Evolutionary conservation across 2,113 vertebrate species (phyloP).

Genomic region (Tragelaphus strepsiceros): DNA sequence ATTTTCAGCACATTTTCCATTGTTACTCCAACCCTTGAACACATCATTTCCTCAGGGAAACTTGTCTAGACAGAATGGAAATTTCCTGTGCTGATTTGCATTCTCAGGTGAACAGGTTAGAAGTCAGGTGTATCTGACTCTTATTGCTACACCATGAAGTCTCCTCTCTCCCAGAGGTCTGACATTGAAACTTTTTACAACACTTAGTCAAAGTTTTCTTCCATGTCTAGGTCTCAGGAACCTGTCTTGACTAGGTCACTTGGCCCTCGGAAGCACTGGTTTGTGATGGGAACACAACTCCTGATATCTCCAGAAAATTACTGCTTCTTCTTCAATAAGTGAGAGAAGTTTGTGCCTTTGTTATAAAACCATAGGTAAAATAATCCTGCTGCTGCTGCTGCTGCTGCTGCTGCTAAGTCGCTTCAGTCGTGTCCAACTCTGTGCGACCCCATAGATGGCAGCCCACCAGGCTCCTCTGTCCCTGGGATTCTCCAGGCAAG

Average conservation of each 20-base stretch:
- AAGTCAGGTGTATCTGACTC: not conserved
- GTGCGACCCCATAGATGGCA: too few relatives aligned
- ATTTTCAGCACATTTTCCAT: not conserved
- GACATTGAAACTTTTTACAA: not conserved
- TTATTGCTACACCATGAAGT: not conserved
- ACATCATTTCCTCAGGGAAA: not conserved
- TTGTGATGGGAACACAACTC: not conserved
- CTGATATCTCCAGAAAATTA: not conserved
- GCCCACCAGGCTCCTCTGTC: too few relatives aligned
- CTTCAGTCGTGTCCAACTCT: too few relatives aligned
- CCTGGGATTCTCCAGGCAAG: too few relatives aligned
- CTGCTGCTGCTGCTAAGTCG: too few relatives aligned
- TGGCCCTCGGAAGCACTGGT: not conserved
- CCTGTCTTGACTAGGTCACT: not conserved
- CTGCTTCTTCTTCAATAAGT: not conserved
- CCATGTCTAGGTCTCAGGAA: not conserved
- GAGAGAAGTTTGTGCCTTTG: not conserved
- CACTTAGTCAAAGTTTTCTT: not conserved
- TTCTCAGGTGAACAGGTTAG: not conserved
- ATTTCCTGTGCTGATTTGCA: rapidly evolving
- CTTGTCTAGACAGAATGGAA: not conserved
- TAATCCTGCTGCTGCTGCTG: not conserved
- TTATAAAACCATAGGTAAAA: not conserved
- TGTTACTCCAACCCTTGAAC: not conserved
- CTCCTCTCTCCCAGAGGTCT: not conserved